Evolutionary conservation across 2,888 invertebrate genomes (phyloP).

Genomic region (Megalurothrips usitatus): DNA sequence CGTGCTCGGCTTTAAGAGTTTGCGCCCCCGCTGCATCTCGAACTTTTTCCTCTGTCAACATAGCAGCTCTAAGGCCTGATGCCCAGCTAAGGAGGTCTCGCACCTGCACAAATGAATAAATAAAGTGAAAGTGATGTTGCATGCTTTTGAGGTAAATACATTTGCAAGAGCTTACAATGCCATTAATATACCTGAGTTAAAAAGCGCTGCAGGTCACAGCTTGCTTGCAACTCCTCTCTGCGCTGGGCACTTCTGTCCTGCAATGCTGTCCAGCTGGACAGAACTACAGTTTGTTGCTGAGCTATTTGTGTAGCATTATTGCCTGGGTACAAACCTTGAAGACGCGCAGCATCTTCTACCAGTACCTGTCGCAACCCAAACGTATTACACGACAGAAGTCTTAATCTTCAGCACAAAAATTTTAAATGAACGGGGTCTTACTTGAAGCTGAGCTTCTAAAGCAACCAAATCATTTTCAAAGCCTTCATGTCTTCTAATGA

Average conservation of each 20-base stretch:
- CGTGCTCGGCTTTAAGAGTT: conserved; percentile 74
- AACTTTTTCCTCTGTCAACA: conserved; percentile 75
- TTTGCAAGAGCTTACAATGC: conserved; percentile 16
- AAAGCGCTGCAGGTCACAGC: conserved; percentile 85
- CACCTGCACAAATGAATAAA: conserved; percentile 49
- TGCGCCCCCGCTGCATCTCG: conserved; percentile 79
- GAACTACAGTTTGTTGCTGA: conserved; percentile 78
- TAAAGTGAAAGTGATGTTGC: conserved; percentile 27
- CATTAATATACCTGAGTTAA: conserved; percentile 60
- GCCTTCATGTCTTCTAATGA: conserved; percentile 83
- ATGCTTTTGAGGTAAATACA: conserved; percentile 13
- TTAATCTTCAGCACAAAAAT: not conserved
- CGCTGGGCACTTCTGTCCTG: conserved; percentile 77
- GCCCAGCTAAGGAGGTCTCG: conserved; percentile 90
- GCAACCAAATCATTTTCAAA: conserved; percentile 91
- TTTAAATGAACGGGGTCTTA: conserved; percentile 37
- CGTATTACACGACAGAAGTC: conserved; percentile 24
- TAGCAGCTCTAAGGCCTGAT: conserved; percentile 66
- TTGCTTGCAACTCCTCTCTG: conserved; percentile 75
- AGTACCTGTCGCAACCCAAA: conserved; percentile 56
- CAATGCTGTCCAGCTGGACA: conserved; percentile 81
- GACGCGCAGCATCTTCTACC: conserved; percentile 85
- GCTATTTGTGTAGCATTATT: conserved; percentile 86
- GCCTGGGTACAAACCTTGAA: conserved; percentile 85
- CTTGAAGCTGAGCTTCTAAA: conserved; percentile 83